phyloP scores from a whole-genome alignment of 2,888 invertebrate genomes.

The Coleophora deauratella region DNA sequence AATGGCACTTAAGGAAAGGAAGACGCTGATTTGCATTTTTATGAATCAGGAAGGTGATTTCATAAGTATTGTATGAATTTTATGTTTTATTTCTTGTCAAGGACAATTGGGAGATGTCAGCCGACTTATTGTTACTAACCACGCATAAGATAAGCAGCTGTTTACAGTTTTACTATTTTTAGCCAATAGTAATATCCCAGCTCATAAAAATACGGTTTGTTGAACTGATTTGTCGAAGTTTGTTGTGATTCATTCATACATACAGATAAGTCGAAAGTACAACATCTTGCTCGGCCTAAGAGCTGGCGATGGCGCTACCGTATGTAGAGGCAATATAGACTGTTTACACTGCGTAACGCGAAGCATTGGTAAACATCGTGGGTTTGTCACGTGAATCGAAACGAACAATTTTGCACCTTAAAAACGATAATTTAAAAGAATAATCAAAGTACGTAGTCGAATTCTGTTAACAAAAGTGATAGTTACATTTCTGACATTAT shows the following conservation, averaged over 20 bases:
- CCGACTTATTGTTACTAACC: no score
- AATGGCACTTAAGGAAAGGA: conserved; percentile 61
- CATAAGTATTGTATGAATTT: conserved; percentile 21
- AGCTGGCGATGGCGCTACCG: conserved; percentile 9
- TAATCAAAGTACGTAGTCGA: conserved; percentile 13
- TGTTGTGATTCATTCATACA: conserved; percentile 11
- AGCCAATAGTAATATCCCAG: no score
- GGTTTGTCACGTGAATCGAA: conserved; percentile 26
- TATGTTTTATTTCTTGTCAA: no score
- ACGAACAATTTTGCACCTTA: conserved; percentile 16
- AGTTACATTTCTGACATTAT: no score
- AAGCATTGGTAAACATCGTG: conserved; percentile 45
- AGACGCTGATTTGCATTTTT: conserved; percentile 67
- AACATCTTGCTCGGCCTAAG: conserved; percentile 16
- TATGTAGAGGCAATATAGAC: conserved; percentile 20
- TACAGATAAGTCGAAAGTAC: conserved; percentile 10
- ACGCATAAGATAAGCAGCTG: no score
- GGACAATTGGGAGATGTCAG: no score
- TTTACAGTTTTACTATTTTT: no score
- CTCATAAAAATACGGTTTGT: background rate
- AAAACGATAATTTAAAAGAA: conserved; percentile 3
- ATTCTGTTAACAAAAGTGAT: conserved; percentile 15
- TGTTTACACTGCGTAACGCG: conserved; percentile 27
- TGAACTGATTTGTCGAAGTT: background rate
- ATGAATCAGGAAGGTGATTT: conserved; percentile 54